Evolutionary conservation across 1,140 invertebrate genomes (phyloP).

Genomic region (Mycetomoellerius zeteki): DNA sequence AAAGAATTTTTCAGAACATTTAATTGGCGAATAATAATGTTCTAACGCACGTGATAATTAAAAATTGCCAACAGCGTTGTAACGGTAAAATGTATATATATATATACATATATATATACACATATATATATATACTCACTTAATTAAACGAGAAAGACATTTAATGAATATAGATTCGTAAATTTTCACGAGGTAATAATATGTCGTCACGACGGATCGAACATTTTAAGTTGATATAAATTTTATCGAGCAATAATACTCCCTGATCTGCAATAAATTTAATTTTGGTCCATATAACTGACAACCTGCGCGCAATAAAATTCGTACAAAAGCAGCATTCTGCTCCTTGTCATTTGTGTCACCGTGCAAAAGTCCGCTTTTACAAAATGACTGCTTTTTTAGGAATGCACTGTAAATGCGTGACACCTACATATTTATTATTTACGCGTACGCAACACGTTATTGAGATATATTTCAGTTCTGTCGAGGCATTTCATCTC

Average conservation of each 20-base stretch:
- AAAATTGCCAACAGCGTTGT: constrained; percentile 32
- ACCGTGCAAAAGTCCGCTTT: constrained; percentile 11
- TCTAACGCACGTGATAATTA: constrained; percentile 21
- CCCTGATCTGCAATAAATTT: constrained; percentile 50
- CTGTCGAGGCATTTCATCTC: background rate
- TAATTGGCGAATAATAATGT: constrained; percentile 52
- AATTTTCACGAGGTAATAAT: constrained; percentile 47
- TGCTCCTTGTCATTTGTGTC: background rate
- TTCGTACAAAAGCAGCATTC: constrained; percentile 15
- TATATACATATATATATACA: too few species aligned
- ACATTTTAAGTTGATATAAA: constrained; percentile 53
- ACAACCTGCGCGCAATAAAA: constrained; percentile 47
- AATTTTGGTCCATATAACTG: constrained; percentile 47
- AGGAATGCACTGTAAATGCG: background rate
- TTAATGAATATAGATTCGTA: constrained; percentile 36
- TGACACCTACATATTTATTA: constrained; percentile 17
- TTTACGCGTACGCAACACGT: background rate
- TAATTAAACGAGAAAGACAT: constrained; percentile 35
- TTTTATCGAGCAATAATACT: constrained; percentile 51
- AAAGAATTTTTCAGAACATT: background rate
- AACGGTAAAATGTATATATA: background rate
- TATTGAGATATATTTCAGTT: constrained; percentile 14
- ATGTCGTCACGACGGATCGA: constrained; percentile 12
- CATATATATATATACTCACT: background rate
- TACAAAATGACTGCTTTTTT: constrained; percentile 16